Base-by-base conservation (phyloP, 2,888 invertebrate species). In the Nephrocerus scutellatus region DNA sequence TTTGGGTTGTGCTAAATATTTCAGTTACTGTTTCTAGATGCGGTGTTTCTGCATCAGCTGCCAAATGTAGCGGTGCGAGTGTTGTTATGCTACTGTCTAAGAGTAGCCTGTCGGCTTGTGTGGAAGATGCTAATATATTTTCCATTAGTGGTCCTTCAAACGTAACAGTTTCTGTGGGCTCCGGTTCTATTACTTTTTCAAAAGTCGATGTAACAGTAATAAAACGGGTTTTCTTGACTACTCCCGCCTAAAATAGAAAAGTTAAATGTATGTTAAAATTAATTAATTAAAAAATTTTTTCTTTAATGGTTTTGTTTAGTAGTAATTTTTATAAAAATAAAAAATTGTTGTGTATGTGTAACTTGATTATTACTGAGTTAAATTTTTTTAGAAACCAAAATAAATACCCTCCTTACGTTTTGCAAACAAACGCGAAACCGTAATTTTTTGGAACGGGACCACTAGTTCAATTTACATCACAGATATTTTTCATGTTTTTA, bases 1-100 rank as follows among this genome's bases (percentile, higher is more conserved):
- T 76, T 65, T 91, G 88, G 1, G 89, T 90, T 5, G 91, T 89
- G 53, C 90, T 89, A 69, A 89, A 92, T 4, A 89, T 89, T 69
- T 92, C 90, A 1, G 88, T 89, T 28, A 87, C 72, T 1, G 89
- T 90, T 71, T 90, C 88, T 34, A 92, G 68, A 0, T 88, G 87
- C 10, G 89, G 88, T 0, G 89, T 90, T 63, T 84, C 85, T 62
- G 80, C 79, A 53, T 82, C 83, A 8, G 80, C 77, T 6, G 82
- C 77, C 25, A 88, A 70, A 42, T 80, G 80, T 45, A 91, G 78
- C 0, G 88, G 79, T 8, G 88, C 87, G 23, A 91, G 71, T 2
- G 90, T 90, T 8, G 83, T 87, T 38, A 90, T 78, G 53, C 84
- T 85, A 10, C 84, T 83, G 62, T 84, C 83, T 43, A 85, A 67